Evolutionary conservation across 1,140 invertebrate genomes (phyloP).

Genomic region (Geopemphigus sp.): DNA sequence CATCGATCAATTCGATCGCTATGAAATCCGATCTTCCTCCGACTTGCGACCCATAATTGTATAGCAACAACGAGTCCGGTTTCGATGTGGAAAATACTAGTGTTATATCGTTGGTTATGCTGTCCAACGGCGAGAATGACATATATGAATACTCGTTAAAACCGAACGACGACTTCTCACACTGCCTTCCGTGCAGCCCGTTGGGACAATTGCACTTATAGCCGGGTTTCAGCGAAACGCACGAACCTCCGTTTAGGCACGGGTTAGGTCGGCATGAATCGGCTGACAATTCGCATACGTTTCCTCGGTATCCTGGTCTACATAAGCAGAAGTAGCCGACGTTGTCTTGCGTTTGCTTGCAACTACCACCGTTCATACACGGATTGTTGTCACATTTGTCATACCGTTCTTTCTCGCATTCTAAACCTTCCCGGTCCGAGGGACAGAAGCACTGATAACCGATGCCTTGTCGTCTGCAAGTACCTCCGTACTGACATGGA

Average conservation of each 20-base stretch:
- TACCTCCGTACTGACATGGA: constrained; percentile 77
- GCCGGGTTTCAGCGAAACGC: constrained; percentile 75
- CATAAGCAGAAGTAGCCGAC: constrained; percentile 88
- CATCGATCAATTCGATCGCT: constrained; percentile 81
- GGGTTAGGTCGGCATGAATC: constrained; percentile 89
- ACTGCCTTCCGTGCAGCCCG: constrained; percentile 84
- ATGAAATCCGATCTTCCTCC: constrained; percentile 89
- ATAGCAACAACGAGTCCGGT: constrained; percentile 78
- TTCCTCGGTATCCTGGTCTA: constrained; percentile 81
- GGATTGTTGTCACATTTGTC: constrained; percentile 80
- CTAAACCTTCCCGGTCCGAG: constrained; percentile 70
- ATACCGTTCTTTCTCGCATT: constrained; percentile 79
- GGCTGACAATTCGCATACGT: constrained; percentile 78
- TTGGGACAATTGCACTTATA: constrained; percentile 85
- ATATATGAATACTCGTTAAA: constrained; percentile 87
- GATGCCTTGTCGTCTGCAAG: constrained; percentile 76
- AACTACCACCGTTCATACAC: constrained; percentile 85
- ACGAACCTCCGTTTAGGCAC: constrained; percentile 79
- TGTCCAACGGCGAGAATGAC: constrained; percentile 78
- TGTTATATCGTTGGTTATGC: constrained; percentile 85
- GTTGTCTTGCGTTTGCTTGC: constrained; percentile 79
- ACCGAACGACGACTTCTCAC: constrained; percentile 84
- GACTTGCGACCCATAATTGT: constrained; percentile 83
- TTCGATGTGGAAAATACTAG: constrained; percentile 89
- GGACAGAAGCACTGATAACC: constrained; percentile 82